Conservation (phyloP, 2,888 invertebrate species). For the Villa cingulata region DNA sequence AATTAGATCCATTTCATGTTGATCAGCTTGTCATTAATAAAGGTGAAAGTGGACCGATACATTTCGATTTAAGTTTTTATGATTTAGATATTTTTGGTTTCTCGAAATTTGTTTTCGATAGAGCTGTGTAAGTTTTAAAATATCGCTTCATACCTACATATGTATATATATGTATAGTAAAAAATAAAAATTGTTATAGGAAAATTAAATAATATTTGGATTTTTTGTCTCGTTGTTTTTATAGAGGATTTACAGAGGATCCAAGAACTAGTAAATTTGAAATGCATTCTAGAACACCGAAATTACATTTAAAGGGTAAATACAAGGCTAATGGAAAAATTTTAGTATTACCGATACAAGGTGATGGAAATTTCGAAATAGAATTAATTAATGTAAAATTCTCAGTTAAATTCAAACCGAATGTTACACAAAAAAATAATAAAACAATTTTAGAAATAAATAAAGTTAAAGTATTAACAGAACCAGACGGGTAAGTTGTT, state of each 20-base stretch:
- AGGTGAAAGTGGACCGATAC: slow-evolving; percentile 1
- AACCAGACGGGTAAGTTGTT: slow-evolving; percentile 4
- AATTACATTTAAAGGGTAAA: slow-evolving; percentile 4
- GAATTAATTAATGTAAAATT: slow-evolving; percentile 10
- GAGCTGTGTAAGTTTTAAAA: slow-evolving; percentile 27
- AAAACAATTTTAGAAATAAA: slow-evolving; percentile 10
- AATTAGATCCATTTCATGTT: slow-evolving; percentile 27
- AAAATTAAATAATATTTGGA: not conserved
- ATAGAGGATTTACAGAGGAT: slow-evolving; percentile 10
- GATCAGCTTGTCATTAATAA: slow-evolving; percentile 15
- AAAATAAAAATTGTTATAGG: too few species aligned
- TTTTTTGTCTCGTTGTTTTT: not conserved
- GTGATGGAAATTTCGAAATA: slow-evolving; percentile 15
- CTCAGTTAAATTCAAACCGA: slow-evolving; percentile 8
- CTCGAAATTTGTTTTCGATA: slow-evolving; percentile 6
- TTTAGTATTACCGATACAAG: slow-evolving; percentile 24
- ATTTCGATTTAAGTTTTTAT: slow-evolving; percentile 4
- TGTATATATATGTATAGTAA: too few species aligned
- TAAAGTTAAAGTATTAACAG: slow-evolving; percentile 5
- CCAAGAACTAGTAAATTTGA: slow-evolving; percentile 8
- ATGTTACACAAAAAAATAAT: slow-evolving; percentile 7
- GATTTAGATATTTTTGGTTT: slow-evolving; percentile 6
- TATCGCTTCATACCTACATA: too few species aligned
- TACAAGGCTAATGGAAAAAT: slow-evolving; percentile 23
- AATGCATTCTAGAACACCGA: not conserved